Conservation (phyloP, 2,888 invertebrate species). For the Hypena proboscidalis region DNA sequence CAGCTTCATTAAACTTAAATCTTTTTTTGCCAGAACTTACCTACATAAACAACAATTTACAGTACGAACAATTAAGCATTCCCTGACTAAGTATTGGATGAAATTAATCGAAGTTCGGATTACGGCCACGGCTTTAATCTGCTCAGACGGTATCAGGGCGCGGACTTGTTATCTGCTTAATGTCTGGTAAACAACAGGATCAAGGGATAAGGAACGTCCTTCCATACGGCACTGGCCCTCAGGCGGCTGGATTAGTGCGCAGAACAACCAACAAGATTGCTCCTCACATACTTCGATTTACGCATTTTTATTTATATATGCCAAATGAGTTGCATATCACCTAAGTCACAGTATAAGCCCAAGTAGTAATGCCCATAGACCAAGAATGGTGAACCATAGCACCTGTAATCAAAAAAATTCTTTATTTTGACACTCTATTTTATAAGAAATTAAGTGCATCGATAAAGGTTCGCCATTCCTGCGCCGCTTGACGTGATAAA, state of each 20-base stretch:
- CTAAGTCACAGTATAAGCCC: no score
- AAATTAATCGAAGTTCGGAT: slow-evolving; percentile 85
- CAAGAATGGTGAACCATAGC: no score
- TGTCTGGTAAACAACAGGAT: slow-evolving; percentile 86
- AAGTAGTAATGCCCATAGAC: no score
- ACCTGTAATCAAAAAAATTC: no score
- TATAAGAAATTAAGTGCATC: no score
- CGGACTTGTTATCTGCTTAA: slow-evolving; percentile 86
- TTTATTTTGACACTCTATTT: no score
- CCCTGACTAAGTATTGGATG: slow-evolving; percentile 79
- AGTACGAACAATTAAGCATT: slow-evolving; percentile 66
- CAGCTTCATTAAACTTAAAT: slow-evolving; percentile 18
- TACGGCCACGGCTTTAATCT: slow-evolving; percentile 81
- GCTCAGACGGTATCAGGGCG: slow-evolving; percentile 81
- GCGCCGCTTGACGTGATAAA: no score
- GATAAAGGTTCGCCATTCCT: no score
- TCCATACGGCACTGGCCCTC: slow-evolving; percentile 80
- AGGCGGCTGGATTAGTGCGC: slow-evolving; percentile 76
- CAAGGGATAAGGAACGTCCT: slow-evolving; percentile 85
- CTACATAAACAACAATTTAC: slow-evolving; percentile 60
- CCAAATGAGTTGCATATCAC: no score
- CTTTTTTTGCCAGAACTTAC: slow-evolving; percentile 33
- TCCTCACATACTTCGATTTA: slow-evolving; percentile 62
- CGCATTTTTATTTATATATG: slow-evolving; percentile 47
- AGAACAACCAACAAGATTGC: slow-evolving; percentile 73